Conservation (phyloP, 2,113 vertebrate genomes). For the Dryoscopus gambensis region DNA sequence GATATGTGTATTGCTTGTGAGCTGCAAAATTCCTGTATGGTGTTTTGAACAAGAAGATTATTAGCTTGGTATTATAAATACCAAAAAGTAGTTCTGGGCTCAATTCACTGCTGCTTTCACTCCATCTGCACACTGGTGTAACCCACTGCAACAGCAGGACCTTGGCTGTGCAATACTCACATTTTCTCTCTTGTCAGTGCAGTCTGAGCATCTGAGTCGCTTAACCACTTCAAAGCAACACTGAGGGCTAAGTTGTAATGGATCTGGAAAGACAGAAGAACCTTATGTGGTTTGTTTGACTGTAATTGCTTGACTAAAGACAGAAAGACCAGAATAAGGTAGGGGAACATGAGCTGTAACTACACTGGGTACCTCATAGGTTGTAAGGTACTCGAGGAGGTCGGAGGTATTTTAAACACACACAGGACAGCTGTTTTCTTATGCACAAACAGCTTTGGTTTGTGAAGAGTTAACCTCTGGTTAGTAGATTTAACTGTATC, state of each 20-base stretch:
- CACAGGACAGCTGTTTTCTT: neutral
- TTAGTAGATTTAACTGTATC: neutral
- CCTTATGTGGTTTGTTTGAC: neutral
- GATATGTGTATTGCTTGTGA: conserved; percentile 45
- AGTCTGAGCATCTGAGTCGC: conserved; percentile 57
- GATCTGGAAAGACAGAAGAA: conserved; percentile 65
- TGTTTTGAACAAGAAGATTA: neutral
- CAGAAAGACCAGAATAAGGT: neutral
- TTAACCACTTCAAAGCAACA: conserved; percentile 79
- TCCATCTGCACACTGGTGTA: neutral
- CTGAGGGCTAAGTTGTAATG: conserved; percentile 82
- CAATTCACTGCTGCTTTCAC: neutral
- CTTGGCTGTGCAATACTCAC: conserved; percentile 60
- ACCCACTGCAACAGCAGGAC: neutral
- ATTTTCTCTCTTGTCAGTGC: conserved; percentile 59
- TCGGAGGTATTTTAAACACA: neutral
- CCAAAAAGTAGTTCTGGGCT: neutral
- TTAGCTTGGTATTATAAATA: neutral
- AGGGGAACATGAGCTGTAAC: neutral
- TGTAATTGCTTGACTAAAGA: neutral
- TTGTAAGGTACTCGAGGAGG: neutral
- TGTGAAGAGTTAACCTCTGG: neutral
- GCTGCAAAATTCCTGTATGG: conserved; percentile 45
- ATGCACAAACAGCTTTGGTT: neutral
- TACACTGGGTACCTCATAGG: neutral